Evolutionary conservation across 1,140 invertebrate genomes (phyloP), one percentile per base, ranked within the genome.

Genomic region (Meloidogyne floridensis): DNA sequence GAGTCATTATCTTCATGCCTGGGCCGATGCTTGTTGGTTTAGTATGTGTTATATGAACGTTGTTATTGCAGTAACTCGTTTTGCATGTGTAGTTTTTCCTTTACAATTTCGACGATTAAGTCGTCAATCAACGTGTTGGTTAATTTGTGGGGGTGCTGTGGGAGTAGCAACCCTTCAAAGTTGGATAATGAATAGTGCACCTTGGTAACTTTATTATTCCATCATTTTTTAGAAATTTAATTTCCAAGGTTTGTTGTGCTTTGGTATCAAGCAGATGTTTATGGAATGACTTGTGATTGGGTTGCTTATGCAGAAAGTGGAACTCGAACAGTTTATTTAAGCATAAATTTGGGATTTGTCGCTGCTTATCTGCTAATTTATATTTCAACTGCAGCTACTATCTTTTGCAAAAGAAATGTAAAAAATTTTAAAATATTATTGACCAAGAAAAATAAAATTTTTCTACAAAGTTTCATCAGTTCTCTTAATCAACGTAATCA

Each of bases 231-330:
- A 59, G 13, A 42, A 11, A 47, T 43, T 75, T 75, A 54, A 20
- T 47, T 43, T 18, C 2, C 4, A n/a, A 79, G 77, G 77, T 79
- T 79, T 47, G 65, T 79, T 47, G n/a, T 51, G 7, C 42, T 79
- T 32, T 79, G 77, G 77, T 79, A 79, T 20, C n/a, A 20, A 53
- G 20, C 59, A 10, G 65, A 72, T 15, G 53, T 72, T 65, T 79
- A 79, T 72, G 77, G 77, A 4, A 79, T 79, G 77, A 79, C 10
- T 5, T 79, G 77, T 71, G 77, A 79, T 71, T 79, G 77, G 77
- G 18, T 32, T 9, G 77, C 77, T 32, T 79, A 79, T 71, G 77
- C 54, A 42, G 32, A 79, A 13, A 71, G 65, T 15, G 77, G 77
- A 43, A 79, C 77, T 10, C 77, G 20, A 4, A 79, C 59, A 11